Conservation (phyloP, 2,113 vertebrate species). For the Notarius lentiginosus region DNA sequence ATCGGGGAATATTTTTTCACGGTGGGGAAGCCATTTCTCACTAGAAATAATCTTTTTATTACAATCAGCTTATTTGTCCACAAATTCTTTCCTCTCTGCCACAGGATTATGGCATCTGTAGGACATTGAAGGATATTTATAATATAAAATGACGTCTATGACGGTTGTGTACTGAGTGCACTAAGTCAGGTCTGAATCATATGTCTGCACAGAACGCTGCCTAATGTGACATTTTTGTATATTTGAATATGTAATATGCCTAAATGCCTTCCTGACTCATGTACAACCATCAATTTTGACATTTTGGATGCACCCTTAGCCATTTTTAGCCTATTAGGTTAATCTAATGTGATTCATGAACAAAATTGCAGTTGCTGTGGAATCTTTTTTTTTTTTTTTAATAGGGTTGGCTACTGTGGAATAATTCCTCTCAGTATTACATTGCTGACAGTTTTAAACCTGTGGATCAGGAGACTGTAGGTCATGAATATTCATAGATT, state of each 20-base stretch:
- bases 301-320: background rate
- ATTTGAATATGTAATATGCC: background rate
- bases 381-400: background rate
- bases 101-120: background rate
- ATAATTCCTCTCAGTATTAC: background rate
- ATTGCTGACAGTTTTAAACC: background rate
- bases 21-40: background rate
- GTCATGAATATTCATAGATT: background rate
- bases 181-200: background rate
- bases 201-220: background rate
- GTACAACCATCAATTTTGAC: background rate
- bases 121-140: background rate
- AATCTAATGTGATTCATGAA: background rate
- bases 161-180: background rate
- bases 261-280: background rate
- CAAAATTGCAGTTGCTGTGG: background rate
- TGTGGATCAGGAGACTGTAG: background rate
- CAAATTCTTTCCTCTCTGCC: background rate
- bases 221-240: background rate
- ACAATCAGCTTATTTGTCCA: background rate
- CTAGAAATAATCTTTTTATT: background rate
- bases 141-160: background rate
- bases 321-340: background rate
- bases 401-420: background rate
- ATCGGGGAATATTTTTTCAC: background rate